A percentile compares a stretch with the other conserved stretches of the same genome.
Evolutionary conservation across 1,140 invertebrate genomes (phyloP).

Genomic region (Drosophila obscura): DNA sequence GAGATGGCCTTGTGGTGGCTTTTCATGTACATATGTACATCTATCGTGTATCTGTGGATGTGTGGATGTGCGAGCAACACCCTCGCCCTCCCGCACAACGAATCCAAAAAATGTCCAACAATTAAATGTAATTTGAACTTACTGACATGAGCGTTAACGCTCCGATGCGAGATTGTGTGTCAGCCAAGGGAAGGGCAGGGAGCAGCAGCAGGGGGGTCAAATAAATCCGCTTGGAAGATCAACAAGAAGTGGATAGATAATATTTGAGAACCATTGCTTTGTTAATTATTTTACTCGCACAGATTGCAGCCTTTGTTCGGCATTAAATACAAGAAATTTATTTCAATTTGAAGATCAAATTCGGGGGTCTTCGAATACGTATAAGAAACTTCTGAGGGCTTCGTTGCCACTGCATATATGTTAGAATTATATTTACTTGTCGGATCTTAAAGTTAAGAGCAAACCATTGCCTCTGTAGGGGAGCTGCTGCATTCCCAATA

Average conservation of each 20-base stretch:
- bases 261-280: slow-evolving; percentile 36
- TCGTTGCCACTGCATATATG: no score
- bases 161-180: slow-evolving; percentile 35
- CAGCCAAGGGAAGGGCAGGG: no score
- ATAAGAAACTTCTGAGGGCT: slow-evolving; percentile 2
- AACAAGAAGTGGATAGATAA: slow-evolving; percentile 36
- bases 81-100: slow-evolving; percentile 2
- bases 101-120: slow-evolving; percentile 68
- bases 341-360: background rate
- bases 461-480: no score
- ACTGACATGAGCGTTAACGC: slow-evolving; percentile 45
- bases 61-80: background rate
- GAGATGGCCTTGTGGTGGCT: slow-evolving; percentile 59
- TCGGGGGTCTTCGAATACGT: no score
- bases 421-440: no score
- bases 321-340: slow-evolving; percentile 28
- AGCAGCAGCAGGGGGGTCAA: no score
- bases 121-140: slow-evolving; percentile 78
- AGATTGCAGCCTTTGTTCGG: slow-evolving; percentile 36
- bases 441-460: no score
- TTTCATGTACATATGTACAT: slow-evolving; percentile 31
- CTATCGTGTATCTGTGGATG: background rate
- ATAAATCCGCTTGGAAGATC: slow-evolving; percentile 30
- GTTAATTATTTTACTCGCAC: slow-evolving; percentile 22
- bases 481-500: no score